phyloP scores from a whole-genome alignment of 2,888 invertebrate genomes.

The Eudemis profundana region DNA sequence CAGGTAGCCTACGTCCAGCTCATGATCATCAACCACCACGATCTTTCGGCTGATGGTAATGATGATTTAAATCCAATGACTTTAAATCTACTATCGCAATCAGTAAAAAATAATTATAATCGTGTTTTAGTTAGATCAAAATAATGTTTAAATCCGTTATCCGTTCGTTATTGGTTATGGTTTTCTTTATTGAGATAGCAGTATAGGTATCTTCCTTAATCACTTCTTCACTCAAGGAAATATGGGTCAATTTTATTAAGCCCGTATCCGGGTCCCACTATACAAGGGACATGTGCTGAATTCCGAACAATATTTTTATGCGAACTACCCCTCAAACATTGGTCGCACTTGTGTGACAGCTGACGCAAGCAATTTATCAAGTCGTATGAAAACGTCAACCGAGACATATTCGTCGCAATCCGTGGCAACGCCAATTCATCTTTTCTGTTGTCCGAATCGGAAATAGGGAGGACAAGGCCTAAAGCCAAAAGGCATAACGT shows the following conservation, averaged over 20 bases:
- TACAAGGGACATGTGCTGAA: conserved; percentile 12
- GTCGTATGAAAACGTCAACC: conserved; percentile 36
- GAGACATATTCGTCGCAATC: conserved; percentile 25
- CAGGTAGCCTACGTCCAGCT: no score
- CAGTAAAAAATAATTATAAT: no score
- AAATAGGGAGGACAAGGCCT: background rate
- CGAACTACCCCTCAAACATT: conserved; percentile 12
- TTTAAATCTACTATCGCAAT: no score
- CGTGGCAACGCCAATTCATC: conserved; percentile 20
- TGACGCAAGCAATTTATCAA: conserved; percentile 33
- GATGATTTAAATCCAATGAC: no score
- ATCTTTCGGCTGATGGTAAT: no score
- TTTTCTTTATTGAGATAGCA: no score
- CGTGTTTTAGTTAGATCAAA: no score
- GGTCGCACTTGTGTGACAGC: conserved; percentile 24
- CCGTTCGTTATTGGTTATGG: no score
- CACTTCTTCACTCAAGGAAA: no score
- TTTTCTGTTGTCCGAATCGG: background rate
- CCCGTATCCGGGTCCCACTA: conserved; percentile 2
- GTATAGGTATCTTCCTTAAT: no score
- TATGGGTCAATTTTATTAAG: background rate
- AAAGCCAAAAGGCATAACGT: conserved; percentile 8
- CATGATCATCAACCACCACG: no score
- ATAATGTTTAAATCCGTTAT: no score
- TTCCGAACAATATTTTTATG: conserved; percentile 14